These are phyloP conservation scores for Olivierus martensii DNA, from an alignment of 1,140 invertebrate genomes.

Conservation along the genomic window DNA sequence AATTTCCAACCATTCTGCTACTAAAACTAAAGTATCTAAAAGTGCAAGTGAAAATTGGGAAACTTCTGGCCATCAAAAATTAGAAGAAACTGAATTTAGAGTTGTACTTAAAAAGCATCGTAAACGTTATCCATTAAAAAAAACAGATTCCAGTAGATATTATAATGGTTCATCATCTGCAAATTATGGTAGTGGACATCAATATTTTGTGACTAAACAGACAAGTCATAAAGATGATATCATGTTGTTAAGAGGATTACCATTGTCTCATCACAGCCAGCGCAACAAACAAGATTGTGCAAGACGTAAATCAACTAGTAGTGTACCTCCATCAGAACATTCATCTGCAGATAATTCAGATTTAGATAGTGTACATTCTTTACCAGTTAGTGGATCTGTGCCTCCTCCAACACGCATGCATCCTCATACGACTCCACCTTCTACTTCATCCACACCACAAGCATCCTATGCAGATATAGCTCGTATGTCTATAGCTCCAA, in stretches of 20 bases:
- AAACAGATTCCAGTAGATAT: constrained; percentile 10
- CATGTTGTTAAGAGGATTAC: background rate
- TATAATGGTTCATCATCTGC: constrained; percentile 3
- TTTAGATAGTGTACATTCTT: constrained; percentile 53
- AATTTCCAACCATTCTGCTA: too few relatives aligned
- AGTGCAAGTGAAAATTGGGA: too few relatives aligned
- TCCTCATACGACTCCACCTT: constrained; percentile 23
- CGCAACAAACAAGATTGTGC: constrained; percentile 17
- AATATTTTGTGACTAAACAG: background rate
- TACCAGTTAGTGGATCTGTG: constrained; percentile 44
- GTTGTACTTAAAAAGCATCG: constrained; percentile 54
- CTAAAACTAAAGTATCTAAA: too few relatives aligned
- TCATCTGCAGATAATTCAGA: constrained; percentile 45
- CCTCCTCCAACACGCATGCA: constrained; percentile 25
- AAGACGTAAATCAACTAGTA: constrained; percentile 39
- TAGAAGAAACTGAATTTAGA: constrained; percentile 36
- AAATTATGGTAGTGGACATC: background rate
- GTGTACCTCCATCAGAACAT: constrained; percentile 51
- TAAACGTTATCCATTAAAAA: constrained; percentile 39
- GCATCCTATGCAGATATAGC: constrained; percentile 61
- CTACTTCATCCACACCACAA: constrained; percentile 40
- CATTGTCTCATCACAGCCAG: constrained; percentile 4
- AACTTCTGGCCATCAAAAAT: too few relatives aligned
- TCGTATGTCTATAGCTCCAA: constrained; percentile 32
- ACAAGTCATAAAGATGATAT: constrained; percentile 3